These are phyloP conservation scores for Muscina levida DNA, from an alignment of 2,888 invertebrate species.

Conservation along the genomic window DNA sequence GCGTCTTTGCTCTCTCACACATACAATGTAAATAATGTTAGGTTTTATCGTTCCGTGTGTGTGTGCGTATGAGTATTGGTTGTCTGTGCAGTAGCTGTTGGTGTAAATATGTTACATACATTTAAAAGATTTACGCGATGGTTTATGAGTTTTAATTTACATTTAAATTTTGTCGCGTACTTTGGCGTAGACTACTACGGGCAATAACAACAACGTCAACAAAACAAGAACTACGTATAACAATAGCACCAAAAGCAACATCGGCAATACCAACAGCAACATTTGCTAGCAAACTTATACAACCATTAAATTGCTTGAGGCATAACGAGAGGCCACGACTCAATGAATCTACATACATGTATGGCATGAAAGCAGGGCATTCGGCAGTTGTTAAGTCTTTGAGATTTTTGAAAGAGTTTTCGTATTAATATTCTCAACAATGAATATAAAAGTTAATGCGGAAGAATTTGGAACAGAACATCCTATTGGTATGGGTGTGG, in stretches of 20 bases:
- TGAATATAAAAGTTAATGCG: no score
- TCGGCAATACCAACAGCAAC: not conserved
- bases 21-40: not conserved
- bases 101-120: not conserved
- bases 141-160: constrained; percentile 65
- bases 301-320: constrained; percentile 43
- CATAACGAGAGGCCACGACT: constrained; percentile 20
- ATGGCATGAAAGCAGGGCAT: no score
- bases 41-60: no score
- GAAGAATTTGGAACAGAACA: no score
- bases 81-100: not conserved
- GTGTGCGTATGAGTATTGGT: not conserved
- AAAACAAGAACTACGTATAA: not conserved
- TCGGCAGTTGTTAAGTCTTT: no score
- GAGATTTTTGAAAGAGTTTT: not conserved
- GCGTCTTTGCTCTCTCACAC: not conserved
- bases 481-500: no score
- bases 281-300: constrained; percentile 5
- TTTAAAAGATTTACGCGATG: constrained; percentile 49
- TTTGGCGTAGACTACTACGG: not conserved
- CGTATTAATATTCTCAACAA: not conserved
- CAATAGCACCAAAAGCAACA: not conserved
- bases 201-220: constrained; percentile 10
- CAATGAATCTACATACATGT: constrained; percentile 12
- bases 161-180: constrained; percentile 58